Percentiles rank a stretch among this genome's conserved stretches.
Conservation (phyloP, 1,140 invertebrate genomes). For the Drosophila jambulina region DNA sequence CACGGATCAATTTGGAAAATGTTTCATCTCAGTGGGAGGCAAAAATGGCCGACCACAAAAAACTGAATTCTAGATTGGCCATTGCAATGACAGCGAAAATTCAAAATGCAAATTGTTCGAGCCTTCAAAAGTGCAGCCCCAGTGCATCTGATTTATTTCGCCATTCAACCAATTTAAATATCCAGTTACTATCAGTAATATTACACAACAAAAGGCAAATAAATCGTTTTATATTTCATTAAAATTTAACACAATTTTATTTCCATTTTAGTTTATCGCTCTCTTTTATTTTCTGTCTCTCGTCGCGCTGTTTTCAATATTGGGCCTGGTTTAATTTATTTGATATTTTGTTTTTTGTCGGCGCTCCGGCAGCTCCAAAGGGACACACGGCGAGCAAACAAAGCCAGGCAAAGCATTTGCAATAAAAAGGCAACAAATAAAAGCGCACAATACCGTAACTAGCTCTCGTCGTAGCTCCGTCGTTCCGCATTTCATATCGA, state of each 20-base stretch:
- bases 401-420: constrained; percentile 36
- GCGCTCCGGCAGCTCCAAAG: constrained; percentile 38
- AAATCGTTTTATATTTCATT: constrained; percentile 49
- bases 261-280: constrained; percentile 23
- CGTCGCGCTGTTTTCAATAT: constrained; percentile 35
- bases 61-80: constrained; percentile 14
- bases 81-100: constrained; percentile 4
- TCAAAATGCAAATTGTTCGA: constrained; percentile 1
- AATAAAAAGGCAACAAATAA: constrained; percentile 58
- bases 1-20: constrained; percentile 25
- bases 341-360: constrained; percentile 41
- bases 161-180: constrained; percentile 42
- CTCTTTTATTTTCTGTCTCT: constrained; percentile 11
- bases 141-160: constrained; percentile 37
- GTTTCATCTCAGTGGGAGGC: constrained; percentile 27
- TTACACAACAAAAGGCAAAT: constrained; percentile 34
- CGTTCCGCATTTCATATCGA: constrained; percentile 10
- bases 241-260: constrained; percentile 56
- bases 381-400: constrained; percentile 35
- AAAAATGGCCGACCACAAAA: constrained; percentile 41
- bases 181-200: constrained; percentile 22
- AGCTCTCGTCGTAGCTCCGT: constrained; percentile 36
- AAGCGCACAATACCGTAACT: constrained; percentile 51
- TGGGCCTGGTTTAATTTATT: constrained; percentile 47
- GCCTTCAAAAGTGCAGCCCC: constrained; percentile 6